Conservation (phyloP, 2,113 vertebrate genomes). For the Balaeniceps rex region DNA sequence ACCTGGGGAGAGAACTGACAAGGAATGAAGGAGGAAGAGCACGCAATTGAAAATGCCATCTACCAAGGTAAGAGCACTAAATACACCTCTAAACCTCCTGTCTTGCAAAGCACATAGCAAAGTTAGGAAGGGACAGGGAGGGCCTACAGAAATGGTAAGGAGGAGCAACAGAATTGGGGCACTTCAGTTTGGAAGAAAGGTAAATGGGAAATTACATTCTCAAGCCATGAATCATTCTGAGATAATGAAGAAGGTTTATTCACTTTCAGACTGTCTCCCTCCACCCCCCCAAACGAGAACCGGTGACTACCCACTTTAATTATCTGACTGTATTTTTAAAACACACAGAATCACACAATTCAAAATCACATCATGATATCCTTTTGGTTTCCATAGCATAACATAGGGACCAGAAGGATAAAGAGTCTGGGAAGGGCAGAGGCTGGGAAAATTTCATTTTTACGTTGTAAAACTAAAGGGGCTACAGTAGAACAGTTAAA, state of each 20-base stretch:
- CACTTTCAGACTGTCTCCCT: background rate
- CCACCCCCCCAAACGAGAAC: background rate
- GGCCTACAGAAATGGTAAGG: background rate
- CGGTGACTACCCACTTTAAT: background rate
- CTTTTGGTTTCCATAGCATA: background rate
- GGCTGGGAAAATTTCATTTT: background rate
- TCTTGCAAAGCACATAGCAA: background rate
- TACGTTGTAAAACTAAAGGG: background rate
- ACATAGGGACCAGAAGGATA: background rate
- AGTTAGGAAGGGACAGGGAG: background rate
- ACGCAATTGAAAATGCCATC: background rate
- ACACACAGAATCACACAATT: background rate
- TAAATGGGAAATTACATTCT: background rate
- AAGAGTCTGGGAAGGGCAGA: background rate
- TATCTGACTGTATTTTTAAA: background rate
- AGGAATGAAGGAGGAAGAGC: background rate
- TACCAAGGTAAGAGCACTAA: background rate
- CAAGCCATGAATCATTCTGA: background rate
- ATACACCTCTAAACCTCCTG: background rate
- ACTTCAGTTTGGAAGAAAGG: background rate
- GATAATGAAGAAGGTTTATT: background rate
- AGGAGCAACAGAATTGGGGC: background rate
- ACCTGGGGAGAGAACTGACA: background rate
- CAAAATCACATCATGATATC: background rate
- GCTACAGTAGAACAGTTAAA: background rate